Evolutionary conservation across 2,113 vertebrate genomes (phyloP).

Genomic region (Syrrhaptes paradoxus): DNA sequence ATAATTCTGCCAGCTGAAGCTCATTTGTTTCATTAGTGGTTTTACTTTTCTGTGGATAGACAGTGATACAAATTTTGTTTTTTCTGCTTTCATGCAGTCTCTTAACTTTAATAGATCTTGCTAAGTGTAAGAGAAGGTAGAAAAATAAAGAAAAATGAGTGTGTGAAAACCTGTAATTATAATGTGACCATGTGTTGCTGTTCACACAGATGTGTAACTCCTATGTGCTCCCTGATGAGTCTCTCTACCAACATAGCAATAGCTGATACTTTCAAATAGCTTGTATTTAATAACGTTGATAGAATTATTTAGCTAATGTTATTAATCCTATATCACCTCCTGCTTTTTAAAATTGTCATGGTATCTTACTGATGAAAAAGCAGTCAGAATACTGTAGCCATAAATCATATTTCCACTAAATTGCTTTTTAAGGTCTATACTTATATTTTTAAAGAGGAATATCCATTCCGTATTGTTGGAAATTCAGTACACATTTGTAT

Average conservation of each 20-base stretch:
- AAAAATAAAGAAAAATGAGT: not conserved
- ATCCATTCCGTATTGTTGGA: not conserved
- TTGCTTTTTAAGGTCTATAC: not conserved
- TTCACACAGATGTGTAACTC: not conserved
- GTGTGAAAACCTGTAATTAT: not conserved
- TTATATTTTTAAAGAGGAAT: not conserved
- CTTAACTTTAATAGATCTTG: not conserved
- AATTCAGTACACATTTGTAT: not conserved
- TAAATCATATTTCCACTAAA: conserved; percentile 1
- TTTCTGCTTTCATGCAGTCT: not conserved
- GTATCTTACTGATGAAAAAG: not conserved
- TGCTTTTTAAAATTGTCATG: not conserved
- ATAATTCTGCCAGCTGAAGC: not conserved
- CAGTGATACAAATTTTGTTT: not conserved
- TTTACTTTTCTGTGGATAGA: not conserved
- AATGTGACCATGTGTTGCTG: not conserved
- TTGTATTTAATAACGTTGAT: not conserved
- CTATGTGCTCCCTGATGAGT: fast-evolving
- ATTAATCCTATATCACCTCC: not conserved
- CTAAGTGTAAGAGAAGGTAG: not conserved
- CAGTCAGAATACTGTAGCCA: not conserved
- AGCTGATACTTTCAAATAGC: not conserved
- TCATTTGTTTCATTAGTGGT: not conserved
- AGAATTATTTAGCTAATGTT: not conserved
- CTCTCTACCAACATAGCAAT: not conserved